Base-by-base conservation (phyloP, 1,140 invertebrate species). In the Cydia pomonella region DNA sequence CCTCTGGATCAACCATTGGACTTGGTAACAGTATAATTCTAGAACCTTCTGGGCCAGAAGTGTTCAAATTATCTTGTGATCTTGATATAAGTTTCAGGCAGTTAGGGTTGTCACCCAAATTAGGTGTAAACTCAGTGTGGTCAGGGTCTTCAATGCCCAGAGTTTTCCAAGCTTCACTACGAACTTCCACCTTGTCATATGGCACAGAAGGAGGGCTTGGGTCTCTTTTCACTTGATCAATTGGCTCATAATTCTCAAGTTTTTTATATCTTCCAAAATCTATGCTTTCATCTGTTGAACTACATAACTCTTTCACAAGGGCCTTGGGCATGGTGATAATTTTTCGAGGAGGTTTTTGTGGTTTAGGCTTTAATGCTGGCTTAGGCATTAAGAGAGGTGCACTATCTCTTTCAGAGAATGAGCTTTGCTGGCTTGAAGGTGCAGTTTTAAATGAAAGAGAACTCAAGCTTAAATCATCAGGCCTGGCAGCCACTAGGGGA, bases 161-260 rank as follows among this genome's bases (percentile, higher is more conserved):
- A 1, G 96, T 97, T 85, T 94, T 95, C 96, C 96, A 97, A 47
- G 96, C 96, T 77, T 97, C 95, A 81, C 94, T 96, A 73, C 95
- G 90, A 29, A 95, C 93, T 92, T 96, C 95, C 2, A 97, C 94
- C 79, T 95, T 91, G 81, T 96, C 96, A 85, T 97, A 97, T 64
- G 94, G 91, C 87, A 94, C 87, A 59, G 86, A 83, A 27, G 87
- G 88, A 82, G 81, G 85, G 76, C 84, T 90, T 33, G 77, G 82
- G 38, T 89, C 85, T 47, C 78, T 83, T 75, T 86, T 91, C 0
- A 80, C 73, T 80, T 90, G 88, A 29, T 90, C 90, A 76, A 94
- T 90, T 18, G 91, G 87, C 80, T 94, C 94, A 82, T 94, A 94
- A 76, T 93, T 90, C 78, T 93, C 91, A 77, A 91, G 79, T 78